Base-by-base conservation (phyloP, 2,113 vertebrate genomes). In the Chaenogobius annularis region DNA sequence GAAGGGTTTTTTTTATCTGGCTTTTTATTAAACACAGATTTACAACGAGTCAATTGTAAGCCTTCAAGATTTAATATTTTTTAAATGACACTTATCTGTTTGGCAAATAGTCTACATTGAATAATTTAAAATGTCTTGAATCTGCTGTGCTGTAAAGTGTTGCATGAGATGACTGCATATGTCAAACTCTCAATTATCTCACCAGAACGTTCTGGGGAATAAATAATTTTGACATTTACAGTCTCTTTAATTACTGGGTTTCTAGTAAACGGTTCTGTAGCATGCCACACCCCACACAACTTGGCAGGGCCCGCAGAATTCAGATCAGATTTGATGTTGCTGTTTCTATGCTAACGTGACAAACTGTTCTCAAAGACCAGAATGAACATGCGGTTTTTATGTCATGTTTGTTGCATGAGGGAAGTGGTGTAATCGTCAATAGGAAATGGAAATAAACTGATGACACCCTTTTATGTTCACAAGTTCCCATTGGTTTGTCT, bases 161-260 rank as follows among this genome's bases (percentile, higher is more conserved):
- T 63, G 17, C 61, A 63, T 63, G 61, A 63, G 61, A 63, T 63
- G 61, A 63, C 61, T 63, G 61, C 61, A 63, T 63, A 63, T 63
- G 61, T 63, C 35, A 63, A 63, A 19, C 61, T n/a, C 61, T 63
- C 61, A 63, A 63, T 63, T 63, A 63, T 63, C 61, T 7, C 61
- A 35, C 61, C 61, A 63, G 61, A 63, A 15, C 17, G 61, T 63
- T 63, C 61, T 19, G 11, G 31, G 35, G 35, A 63, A 63, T 63
- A 63, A 63, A 63, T 63, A 63, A 63, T 63, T 63, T 63, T 63
- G 61, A 63, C 61, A 63, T 63, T 63, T 63, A 63, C 61, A 63
- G 40, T 63, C 61, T n/a, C 19, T 40, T 63, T 63, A 63, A 63
- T 63, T 63, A 63, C 61, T 63, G 17, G 61, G 61, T 17, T 35